These are phyloP conservation scores for Ophthalmolycus amberensis DNA, from an alignment of 2,113 vertebrate genomes.

Conservation along the genomic window DNA sequence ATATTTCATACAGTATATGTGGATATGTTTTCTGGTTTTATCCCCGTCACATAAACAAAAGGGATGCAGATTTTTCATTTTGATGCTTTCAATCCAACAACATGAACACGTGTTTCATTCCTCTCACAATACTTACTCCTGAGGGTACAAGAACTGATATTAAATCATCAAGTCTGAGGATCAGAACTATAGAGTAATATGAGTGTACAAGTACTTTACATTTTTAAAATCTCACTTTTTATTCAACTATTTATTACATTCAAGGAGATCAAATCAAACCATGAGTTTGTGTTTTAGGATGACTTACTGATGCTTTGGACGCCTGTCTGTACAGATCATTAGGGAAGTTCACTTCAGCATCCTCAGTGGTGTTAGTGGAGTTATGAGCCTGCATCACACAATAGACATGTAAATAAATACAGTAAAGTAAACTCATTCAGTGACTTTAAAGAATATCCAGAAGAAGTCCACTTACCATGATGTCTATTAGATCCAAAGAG, in stretches of 20 bases:
- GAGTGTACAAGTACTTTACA: too few species aligned
- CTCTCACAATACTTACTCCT: too few species aligned
- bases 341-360: constrained; percentile 47
- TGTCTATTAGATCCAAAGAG: constrained; percentile 42
- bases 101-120: neutral
- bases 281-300: neutral
- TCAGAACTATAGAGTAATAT: too few species aligned
- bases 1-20: neutral
- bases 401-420: neutral
- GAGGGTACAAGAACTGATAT: too few species aligned
- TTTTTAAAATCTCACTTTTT: too few species aligned
- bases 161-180: too few species aligned
- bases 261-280: neutral
- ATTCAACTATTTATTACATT: too few species aligned
- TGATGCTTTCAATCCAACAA: neutral
- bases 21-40: constrained; percentile 22
- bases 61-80: neutral
- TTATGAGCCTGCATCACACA: constrained; percentile 51
- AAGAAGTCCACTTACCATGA: constrained; percentile 62
- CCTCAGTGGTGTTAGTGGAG: constrained; percentile 46
- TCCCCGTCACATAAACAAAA: constrained; percentile 1
- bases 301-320: constrained; percentile 57
- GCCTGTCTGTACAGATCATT: constrained; percentile 41
- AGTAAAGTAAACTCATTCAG: neutral
- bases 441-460: neutral